These are phyloP conservation scores for Bos taurus DNA, from an alignment of 2,113 vertebrate genomes.

Conservation along the genomic window DNA sequence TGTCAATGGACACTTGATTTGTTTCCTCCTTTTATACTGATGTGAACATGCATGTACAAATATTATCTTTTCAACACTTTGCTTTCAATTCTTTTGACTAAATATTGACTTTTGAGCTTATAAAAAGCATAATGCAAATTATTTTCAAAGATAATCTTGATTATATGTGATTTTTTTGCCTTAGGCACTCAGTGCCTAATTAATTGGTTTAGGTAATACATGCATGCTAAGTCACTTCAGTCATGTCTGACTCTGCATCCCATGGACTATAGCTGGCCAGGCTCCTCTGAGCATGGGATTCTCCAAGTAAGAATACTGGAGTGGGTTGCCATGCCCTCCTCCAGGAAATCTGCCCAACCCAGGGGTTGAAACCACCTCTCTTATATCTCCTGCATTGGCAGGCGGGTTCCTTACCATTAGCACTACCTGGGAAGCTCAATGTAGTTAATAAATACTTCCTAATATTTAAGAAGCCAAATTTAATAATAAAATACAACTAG, in stretches of 20 bases:
- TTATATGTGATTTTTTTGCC: not conserved
- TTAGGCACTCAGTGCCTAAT: not conserved
- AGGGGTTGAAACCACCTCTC: not conserved
- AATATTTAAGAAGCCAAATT: not conserved
- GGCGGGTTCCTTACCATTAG: not conserved
- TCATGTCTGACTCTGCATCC: not conserved
- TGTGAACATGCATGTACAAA: not conserved
- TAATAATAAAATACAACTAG: not conserved
- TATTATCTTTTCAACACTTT: not conserved
- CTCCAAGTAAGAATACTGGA: not conserved
- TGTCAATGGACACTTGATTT: not conserved
- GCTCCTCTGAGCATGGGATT: not conserved
- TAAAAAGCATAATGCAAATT: not conserved
- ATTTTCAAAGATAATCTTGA: not conserved
- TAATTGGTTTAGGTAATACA: not conserved
- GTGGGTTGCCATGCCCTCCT: not conserved
- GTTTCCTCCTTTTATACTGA: not conserved
- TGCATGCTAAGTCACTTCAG: not conserved
- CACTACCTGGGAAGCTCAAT: not conserved
- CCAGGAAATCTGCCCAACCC: not conserved
- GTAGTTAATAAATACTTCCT: not conserved
- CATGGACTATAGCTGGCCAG: not conserved
- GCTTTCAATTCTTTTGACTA: conserved; percentile 7
- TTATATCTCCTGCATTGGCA: not conserved
- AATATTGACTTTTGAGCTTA: not conserved